Evolutionary conservation across 2,797 vertebrate genomes (phyloP).

Genomic region (Acipenser transmontanus): DNA sequence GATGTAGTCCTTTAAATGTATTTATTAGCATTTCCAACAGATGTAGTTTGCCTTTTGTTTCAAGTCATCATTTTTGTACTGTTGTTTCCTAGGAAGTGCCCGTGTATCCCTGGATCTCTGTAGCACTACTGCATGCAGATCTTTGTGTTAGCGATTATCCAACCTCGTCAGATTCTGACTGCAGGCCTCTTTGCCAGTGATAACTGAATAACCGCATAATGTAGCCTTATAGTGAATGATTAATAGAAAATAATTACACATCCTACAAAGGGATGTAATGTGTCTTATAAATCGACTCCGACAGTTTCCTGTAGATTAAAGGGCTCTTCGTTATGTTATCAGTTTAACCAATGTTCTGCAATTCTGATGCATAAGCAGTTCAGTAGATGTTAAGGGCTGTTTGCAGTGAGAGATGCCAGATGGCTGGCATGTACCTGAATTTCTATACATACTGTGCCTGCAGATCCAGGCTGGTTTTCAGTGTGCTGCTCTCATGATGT

Average conservation of each 20-base stretch:
- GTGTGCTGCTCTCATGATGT: too few species aligned
- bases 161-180: constrained; percentile 69
- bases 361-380: constrained; percentile 40
- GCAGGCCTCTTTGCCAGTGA: constrained; percentile 66
- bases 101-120: too few species aligned
- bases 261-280: constrained; percentile 74
- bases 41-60: too few species aligned
- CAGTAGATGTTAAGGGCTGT: constrained; percentile 41
- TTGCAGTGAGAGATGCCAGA: constrained; percentile 50
- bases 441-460: not conserved
- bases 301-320: constrained; percentile 76
- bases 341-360: constrained; percentile 27
- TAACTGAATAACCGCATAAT: constrained; percentile 71
- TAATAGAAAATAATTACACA: constrained; percentile 76
- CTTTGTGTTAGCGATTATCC: constrained; percentile 71
- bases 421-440: constrained; percentile 24
- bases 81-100: too few species aligned
- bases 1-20: too few species aligned
- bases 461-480: too few species aligned
- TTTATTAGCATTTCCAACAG: too few species aligned
- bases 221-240: constrained; percentile 71
- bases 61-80: too few species aligned
- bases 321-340: constrained; percentile 76
- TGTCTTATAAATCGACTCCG: constrained; percentile 76
- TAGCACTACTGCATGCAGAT: constrained; percentile 27